Base-by-base conservation (phyloP, 2,113 vertebrate genomes). In the Albula glossodonta region DNA sequence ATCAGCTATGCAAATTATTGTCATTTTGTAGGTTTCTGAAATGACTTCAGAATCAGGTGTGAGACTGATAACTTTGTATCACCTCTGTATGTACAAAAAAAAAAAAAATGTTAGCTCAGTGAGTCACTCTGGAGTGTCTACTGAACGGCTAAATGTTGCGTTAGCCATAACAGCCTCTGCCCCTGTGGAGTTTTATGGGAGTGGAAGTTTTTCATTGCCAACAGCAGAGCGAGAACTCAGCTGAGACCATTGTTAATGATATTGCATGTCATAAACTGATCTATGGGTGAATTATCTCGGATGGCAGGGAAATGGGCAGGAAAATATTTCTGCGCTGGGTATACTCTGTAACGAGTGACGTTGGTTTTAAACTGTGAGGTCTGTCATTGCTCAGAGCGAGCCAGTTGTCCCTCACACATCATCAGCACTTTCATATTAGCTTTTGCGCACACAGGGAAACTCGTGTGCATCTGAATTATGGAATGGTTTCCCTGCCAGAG, bases 401-500 rank as follows among this genome's bases (percentile, higher is more conserved):
- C 79, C 7, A 15, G 7, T 25, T 11, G 50, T 15, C 31, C 22
- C 78, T 49, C 51, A 57, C 84, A 48, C 53, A 57, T 56, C 53
- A 57, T 56, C 56, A 50, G 48, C 78, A 49, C 78, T 48, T 84
- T 78, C 7, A 41, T 3, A 60, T 79, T 49, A 63, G 66, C 83
- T 56, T 80, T 86, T 82, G 87, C 88, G 89, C 53, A 78, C 86
- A 77, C 82, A 80, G 74, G 88, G 84, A 63, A 88, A 80, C 88
- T 85, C 86, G 48, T 13, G 3, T 81, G 86, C 89, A 85, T 81
- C 84, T 88, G 87, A 92, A 93, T 93, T 91, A 91, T 91, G 89
- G 90, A 90, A 89, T 82, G 66, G 63, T 89, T 92, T 88, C 83
- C 79, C 51, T 83, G 83, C 86, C 84, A 86, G 87, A 87, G 86